A percentile compares a stretch with the other conserved stretches of the same genome.
Conservation (phyloP, 2,797 vertebrate genomes). For the Mus spretus region DNA sequence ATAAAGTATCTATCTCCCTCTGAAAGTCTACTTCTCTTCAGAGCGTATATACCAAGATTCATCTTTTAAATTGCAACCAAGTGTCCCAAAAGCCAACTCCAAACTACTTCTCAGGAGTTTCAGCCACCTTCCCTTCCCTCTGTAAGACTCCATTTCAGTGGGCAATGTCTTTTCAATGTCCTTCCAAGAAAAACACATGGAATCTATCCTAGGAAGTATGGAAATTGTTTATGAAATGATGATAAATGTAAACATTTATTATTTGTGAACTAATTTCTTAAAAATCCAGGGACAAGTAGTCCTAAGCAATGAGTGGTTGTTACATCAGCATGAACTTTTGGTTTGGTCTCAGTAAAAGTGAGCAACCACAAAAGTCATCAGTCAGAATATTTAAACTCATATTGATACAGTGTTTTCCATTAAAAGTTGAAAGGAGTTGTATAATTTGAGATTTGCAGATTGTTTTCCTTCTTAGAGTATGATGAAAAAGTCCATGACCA, state of each 20-base stretch:
- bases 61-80: background rate
- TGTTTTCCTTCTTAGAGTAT: background rate
- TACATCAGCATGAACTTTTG: background rate
- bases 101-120: background rate
- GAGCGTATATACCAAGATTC: background rate
- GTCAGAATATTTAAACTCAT: background rate
- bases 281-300: background rate
- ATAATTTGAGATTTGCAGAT: background rate
- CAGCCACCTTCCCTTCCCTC: background rate
- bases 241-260: background rate
- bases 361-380: background rate
- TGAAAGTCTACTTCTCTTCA: slow-evolving; percentile 46
- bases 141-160: background rate
- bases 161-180: background rate
- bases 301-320: background rate
- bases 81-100: background rate
- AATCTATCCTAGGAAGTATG: background rate
- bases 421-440: background rate
- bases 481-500: background rate
- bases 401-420: background rate
- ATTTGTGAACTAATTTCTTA: background rate
- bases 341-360: background rate
- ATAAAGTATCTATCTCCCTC: background rate
- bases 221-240: slow-evolving; percentile 3
- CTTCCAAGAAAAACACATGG: background rate